These are phyloP conservation scores for Caradrina clavipalpis DNA, from an alignment of 2,888 invertebrate genomes.

Conservation along the genomic window DNA sequence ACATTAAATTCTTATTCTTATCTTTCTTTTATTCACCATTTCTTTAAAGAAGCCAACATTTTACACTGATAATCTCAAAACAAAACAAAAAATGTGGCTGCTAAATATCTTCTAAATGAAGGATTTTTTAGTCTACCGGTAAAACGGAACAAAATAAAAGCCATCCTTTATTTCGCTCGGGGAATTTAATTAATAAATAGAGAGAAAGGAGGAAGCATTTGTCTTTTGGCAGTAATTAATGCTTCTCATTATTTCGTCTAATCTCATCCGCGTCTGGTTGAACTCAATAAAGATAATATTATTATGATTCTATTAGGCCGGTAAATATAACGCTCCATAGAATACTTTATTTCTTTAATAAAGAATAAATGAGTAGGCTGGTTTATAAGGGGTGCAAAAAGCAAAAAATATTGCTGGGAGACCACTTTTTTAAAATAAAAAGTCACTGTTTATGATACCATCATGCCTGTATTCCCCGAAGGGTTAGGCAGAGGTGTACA, in stretches of 20 bases:
- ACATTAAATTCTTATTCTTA: too few relatives aligned
- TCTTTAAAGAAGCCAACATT: too few relatives aligned
- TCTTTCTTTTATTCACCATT: too few relatives aligned
- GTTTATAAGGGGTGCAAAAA: background rate
- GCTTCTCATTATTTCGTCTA: conserved; percentile 32
- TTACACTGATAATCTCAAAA: background rate
- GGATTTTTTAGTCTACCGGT: background rate
- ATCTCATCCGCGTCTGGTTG: conserved; percentile 28
- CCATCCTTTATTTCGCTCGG: conserved; percentile 12
- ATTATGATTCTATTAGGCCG: conserved; percentile 9
- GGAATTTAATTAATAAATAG: conserved; percentile 35
- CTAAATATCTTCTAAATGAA: background rate
- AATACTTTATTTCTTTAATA: background rate
- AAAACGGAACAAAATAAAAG: conserved; percentile 22
- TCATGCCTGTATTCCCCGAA: too few relatives aligned
- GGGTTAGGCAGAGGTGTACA: too few relatives aligned
- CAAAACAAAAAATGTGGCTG: background rate
- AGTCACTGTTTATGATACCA: too few relatives aligned
- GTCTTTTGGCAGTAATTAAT: conserved; percentile 30
- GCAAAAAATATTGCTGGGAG: too few relatives aligned
- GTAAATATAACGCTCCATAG: conserved; percentile 1
- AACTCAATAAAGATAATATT: conserved; percentile 23
- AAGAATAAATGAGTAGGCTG: background rate
- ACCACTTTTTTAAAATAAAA: too few relatives aligned
- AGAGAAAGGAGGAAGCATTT: conserved; percentile 26